phyloP scores from a whole-genome alignment of 1,140 invertebrate genomes.

The Trialeurodes vaporariorum region DNA sequence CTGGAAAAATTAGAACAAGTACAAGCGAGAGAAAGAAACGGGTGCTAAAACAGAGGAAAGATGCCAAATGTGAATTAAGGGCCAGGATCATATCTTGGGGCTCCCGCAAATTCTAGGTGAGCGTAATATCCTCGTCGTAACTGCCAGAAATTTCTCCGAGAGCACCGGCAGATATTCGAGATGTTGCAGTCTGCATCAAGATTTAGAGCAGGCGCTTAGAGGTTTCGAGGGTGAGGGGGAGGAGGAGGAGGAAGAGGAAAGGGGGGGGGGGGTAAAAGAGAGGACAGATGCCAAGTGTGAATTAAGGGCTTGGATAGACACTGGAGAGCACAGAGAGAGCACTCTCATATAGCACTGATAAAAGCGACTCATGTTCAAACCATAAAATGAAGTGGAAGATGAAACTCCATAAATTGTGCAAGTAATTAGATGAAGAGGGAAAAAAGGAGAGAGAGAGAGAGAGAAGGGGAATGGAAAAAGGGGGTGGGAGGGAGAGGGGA shows the following conservation, averaged over 20 bases:
- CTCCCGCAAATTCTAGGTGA: too few relatives aligned
- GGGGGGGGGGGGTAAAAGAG: neutral
- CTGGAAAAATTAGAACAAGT: too few relatives aligned
- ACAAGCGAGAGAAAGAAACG: too few relatives aligned
- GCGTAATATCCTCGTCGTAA: too few relatives aligned
- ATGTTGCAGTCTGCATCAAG: too few relatives aligned
- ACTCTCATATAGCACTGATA: neutral
- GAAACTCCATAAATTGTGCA: neutral
- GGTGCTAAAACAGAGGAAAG: too few relatives aligned
- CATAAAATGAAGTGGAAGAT: neutral
- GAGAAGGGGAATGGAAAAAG: neutral
- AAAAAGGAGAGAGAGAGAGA: neutral
- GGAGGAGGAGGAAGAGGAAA: neutral
- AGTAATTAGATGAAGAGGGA: neutral
- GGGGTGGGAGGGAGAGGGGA: neutral
- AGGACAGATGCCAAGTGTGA: neutral
- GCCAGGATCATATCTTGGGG: too few relatives aligned
- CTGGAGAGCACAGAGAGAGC: neutral
- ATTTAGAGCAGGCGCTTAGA: too few relatives aligned
- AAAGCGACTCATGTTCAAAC: neutral
- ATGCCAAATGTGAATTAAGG: too few relatives aligned
- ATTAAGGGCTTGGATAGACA: neutral
- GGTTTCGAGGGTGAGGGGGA: too few relatives aligned
- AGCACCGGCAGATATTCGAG: too few relatives aligned
- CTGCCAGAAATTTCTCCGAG: too few relatives aligned